Conservation (phyloP, 2,113 vertebrate species). For the Perognathus longimembris region DNA sequence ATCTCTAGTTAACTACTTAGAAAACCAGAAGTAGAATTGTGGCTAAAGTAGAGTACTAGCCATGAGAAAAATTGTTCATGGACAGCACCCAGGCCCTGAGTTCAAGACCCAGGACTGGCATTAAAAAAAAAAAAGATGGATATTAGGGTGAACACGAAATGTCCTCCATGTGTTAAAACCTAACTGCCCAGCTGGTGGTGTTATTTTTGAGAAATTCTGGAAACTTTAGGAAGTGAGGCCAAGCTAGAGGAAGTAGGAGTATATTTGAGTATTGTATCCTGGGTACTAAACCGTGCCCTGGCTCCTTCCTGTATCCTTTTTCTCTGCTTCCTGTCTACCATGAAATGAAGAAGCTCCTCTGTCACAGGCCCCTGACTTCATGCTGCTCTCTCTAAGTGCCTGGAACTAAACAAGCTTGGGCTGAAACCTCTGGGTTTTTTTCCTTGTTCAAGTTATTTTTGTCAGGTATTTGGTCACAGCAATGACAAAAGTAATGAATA, state of each 20-base stretch:
- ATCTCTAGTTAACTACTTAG: no score
- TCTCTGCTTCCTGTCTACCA: neutral
- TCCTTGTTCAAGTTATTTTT: neutral
- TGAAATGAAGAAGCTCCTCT: neutral
- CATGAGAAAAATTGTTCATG: no score
- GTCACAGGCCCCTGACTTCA: no score
- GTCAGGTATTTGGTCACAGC: neutral
- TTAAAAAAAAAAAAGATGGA: conserved; percentile 26
- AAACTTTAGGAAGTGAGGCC: neutral
- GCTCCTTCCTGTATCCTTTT: neutral
- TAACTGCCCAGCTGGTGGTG: neutral
- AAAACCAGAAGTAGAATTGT: no score
- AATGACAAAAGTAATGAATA: neutral
- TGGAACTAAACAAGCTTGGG: no score
- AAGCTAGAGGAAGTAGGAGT: neutral
- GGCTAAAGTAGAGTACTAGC: no score
- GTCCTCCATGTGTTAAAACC: neutral
- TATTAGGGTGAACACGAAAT: neutral
- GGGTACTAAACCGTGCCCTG: neutral
- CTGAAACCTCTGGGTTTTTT: no score
- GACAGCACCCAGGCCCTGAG: no score
- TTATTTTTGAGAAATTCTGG: neutral
- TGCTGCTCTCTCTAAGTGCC: no score
- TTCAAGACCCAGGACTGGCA: no score
- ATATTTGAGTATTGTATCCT: no score